Conservation (phyloP, 2,113 vertebrate species). For the Pedetes capensis region DNA sequence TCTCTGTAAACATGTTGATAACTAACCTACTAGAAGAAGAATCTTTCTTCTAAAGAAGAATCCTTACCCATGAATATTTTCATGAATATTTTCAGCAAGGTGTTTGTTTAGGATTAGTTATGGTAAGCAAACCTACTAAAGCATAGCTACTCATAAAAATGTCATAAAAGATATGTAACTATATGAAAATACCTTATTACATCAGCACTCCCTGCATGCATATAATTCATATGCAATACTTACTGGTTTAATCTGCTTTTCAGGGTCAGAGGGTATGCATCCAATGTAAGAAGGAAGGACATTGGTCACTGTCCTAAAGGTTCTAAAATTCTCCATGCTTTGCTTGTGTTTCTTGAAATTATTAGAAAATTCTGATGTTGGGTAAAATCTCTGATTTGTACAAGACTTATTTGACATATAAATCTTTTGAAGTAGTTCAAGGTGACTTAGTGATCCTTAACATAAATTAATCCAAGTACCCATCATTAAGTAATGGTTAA, state of each 20-base stretch:
- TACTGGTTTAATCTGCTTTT: neutral
- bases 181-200: neutral
- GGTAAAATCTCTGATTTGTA: neutral
- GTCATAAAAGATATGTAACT: neutral
- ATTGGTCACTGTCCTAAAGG: neutral
- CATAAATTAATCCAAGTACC: neutral
- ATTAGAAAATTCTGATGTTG: neutral
- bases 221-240: neutral
- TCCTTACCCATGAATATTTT: neutral
- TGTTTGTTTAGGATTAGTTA: neutral
- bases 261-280: neutral
- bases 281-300: neutral
- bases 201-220: neutral
- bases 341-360: neutral
- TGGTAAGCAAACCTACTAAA: neutral
- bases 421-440: too few relatives aligned
- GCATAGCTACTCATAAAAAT: neutral
- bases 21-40: neutral
- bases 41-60: neutral
- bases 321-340: neutral
- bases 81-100: too few relatives aligned
- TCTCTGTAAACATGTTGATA: neutral
- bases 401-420: too few relatives aligned
- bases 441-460: neutral
- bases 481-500: neutral